These are phyloP conservation scores for Rhynchopsitta pachyrhyncha DNA, from an alignment of 2,113 vertebrate genomes.

Conservation along the genomic window DNA sequence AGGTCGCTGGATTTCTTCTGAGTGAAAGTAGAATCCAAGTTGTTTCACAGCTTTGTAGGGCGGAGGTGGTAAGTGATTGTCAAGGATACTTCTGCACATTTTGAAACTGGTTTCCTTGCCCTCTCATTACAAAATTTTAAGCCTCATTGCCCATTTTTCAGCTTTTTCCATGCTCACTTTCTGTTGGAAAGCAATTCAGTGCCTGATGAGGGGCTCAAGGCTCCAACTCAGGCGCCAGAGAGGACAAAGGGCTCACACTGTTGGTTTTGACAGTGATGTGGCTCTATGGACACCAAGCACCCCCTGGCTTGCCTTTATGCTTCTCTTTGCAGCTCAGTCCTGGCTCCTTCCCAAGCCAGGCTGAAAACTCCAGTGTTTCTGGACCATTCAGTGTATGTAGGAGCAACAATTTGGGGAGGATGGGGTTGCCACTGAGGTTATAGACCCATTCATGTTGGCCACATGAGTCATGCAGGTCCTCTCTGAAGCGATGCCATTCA, in stretches of 20 bases:
- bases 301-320: background rate
- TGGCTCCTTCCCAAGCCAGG: background rate
- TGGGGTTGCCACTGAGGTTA: background rate
- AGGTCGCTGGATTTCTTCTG: background rate
- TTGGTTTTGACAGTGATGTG: background rate
- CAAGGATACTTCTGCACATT: background rate
- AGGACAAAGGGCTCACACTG: rapidly evolving
- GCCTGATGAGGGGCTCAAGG: background rate
- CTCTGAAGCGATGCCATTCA: background rate
- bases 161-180: background rate
- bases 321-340: background rate
- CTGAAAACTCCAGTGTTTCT: background rate
- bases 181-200: background rate
- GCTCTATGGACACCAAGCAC: background rate
- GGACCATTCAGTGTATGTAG: background rate
- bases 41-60: background rate
- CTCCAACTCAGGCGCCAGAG: background rate
- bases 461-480: background rate
- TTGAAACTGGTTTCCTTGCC: background rate
- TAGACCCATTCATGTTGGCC: rapidly evolving
- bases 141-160: background rate
- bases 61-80: background rate
- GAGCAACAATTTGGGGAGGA: background rate
- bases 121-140: background rate
- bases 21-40: background rate